Base-by-base conservation (phyloP, 1,140 invertebrate species). In the Acromyrmex charruanus region DNA sequence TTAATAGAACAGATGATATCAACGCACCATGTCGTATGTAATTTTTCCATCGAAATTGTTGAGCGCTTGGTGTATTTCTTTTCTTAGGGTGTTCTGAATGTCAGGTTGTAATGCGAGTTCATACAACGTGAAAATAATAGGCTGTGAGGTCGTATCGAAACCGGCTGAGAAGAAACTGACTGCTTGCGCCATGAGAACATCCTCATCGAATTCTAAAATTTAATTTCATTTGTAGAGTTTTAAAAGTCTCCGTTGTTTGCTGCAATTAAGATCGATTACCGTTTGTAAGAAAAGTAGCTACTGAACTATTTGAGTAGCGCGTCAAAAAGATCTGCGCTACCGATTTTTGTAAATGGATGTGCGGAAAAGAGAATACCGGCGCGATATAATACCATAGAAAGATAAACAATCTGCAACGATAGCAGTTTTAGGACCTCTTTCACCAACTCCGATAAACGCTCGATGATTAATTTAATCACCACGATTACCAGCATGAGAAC, bases 121-220 rank as follows among this genome's bases (percentile, higher is more conserved):
- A 69, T 95, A 96, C 2, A 96, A 88, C 0, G 96, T 92, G 88
- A 96, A 96, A 0, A 95, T 92, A 39, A 97, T 92, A 0, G 96
- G 94, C 0, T 95, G 95, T 0, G 96, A 93, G 0, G 96, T 95
- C 0, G 97, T 97, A 90, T 97, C 97, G 87, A 96, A 97, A 2
- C 97, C 97, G 74, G 96, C 97, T 1, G 96, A 93, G 86, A 97
- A 97, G 88, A 98, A 98, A 7, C 97, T 55, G 1, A 96, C 93
- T 0, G 96, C 96, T 88, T 97, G 97, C 0, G 96, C 96, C 2
- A 97, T 94, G 7, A 98, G 96, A 87, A 97, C 96, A 14, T 96
- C 96, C 55, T 96, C 96, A 1, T 95, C 95, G 89, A 97, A 96
- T 88, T 94, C 95, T 93, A 91, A 49, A 87, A 85, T 16, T 68